Evolutionary conservation across 1,140 invertebrate species (phyloP), one percentile per base, ranked within the genome.

Genomic region (Trissolcus basalis): DNA sequence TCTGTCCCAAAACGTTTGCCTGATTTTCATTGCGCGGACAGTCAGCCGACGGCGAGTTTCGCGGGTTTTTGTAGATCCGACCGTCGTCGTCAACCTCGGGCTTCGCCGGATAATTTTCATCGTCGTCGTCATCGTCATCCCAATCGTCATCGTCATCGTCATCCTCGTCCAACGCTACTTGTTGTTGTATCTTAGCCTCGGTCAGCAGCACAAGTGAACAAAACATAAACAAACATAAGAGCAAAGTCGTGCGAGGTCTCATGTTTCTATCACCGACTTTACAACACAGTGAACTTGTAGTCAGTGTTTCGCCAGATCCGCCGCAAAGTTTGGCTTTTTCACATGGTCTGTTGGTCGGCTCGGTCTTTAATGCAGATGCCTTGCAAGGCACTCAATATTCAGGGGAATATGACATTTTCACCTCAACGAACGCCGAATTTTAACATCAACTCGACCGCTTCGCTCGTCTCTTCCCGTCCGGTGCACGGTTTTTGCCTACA

Each of bases 41-140:
- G 45, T 92, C 89, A 0, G 92, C 92, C 8, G 94, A 95, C 2
- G 95, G 95, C 0, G 94, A 96, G 84, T 96, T 97, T 63, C 95
- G 89, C 0, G 95, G 95, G 87, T 96, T 96, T 84, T 97, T 97
- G 86, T 96, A 96, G 12, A 95, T 91, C 1, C 93, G 88, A 1
- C 93, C 92, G 70, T 95, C 93, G 67, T 94, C 93, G 63, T 93
- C 92, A 6, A 91, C 88, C 76, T 92, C 91, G 1, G 86, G 77
- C 13, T 75, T 85, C 0, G 87, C 86, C 2, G 90, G 89, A 5
- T 89, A 89, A 49, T 89, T 91, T 61, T 91, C 91, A 49, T 92
- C 92, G 35, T 88, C 86, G 12, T 83, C 84, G 15, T 89, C 86
- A 3, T 92, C 91, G 27, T 92, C 91, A 5, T 59, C 55, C 50